These are phyloP conservation scores for Cephus rjabovi DNA, from an alignment of 2,888 invertebrate genomes.

Conservation along the genomic window DNA sequence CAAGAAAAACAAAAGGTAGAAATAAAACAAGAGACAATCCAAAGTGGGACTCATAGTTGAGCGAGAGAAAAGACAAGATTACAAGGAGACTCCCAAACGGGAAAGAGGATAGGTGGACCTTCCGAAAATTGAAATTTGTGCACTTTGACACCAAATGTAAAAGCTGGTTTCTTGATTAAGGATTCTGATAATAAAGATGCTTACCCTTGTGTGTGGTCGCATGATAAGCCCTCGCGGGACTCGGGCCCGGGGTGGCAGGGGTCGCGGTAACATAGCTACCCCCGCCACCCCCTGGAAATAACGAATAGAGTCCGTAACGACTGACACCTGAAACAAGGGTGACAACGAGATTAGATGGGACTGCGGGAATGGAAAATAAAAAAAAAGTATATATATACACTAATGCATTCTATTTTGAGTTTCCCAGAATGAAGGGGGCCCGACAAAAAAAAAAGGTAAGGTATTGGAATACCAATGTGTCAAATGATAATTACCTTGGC, in stretches of 20 bases:
- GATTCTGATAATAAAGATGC: conserved; percentile 20
- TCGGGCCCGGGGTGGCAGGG: conserved; percentile 56
- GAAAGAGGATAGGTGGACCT: not conserved
- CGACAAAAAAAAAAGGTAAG: not conserved
- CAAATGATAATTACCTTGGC: conserved; percentile 47
- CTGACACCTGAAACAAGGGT: conserved; percentile 71
- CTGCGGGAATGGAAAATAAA: conserved; percentile 14
- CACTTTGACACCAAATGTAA: not conserved
- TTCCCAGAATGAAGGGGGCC: not conserved
- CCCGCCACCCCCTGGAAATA: conserved; percentile 71
- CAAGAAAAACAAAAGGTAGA: conserved; percentile 1
- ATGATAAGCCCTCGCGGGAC: conserved; percentile 59
- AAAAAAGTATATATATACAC: not conserved
- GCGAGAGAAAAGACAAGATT: not conserved
- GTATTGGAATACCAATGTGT: not conserved
- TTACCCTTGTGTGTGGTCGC: conserved; percentile 71
- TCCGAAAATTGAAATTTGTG: not conserved
- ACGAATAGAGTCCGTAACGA: conserved; percentile 78
- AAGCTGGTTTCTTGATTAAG: not conserved
- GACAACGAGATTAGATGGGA: conserved; percentile 12
- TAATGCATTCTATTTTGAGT: not conserved
- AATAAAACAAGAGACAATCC: conserved; percentile 15
- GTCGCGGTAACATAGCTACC: conserved; percentile 59
- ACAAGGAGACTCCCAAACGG: not conserved
- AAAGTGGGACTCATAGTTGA: not conserved